phyloP scores from a whole-genome alignment of 1,140 invertebrate genomes.

The Drosophila gunungcola region DNA sequence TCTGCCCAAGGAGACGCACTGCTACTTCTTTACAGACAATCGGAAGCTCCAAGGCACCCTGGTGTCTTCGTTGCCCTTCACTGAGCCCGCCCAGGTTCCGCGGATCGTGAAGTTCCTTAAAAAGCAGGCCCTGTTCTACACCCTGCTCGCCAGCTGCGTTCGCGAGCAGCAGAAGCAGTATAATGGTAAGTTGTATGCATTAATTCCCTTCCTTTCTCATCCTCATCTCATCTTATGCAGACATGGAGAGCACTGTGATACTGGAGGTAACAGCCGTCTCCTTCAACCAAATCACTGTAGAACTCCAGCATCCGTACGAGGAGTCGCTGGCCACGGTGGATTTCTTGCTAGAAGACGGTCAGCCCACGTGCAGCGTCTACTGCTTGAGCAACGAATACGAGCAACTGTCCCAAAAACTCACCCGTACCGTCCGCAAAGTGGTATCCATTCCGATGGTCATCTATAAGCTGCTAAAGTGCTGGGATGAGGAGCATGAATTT shows the following conservation, averaged over 20 bases:
- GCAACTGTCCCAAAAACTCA: constrained; percentile 89
- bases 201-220: not conserved
- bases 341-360: constrained; percentile 93
- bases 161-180: constrained; percentile 91
- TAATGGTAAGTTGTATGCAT: constrained; percentile 76
- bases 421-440: constrained; percentile 94
- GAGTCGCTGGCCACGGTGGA: constrained; percentile 97
- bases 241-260: constrained; percentile 92
- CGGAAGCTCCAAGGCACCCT: constrained; percentile 91
- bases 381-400: constrained; percentile 86
- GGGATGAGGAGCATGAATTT: constrained; percentile 86
- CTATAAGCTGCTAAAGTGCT: constrained; percentile 89
- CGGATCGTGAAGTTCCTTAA: constrained; percentile 93
- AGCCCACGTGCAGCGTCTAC: constrained; percentile 89
- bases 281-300: constrained; percentile 94
- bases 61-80: constrained; percentile 94
- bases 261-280: constrained; percentile 96
- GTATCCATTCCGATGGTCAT: constrained; percentile 95
- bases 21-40: constrained; percentile 95
- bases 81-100: constrained; percentile 96
- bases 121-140: constrained; percentile 96
- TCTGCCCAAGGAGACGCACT: constrained; percentile 96
- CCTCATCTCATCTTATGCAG: constrained; percentile 77
- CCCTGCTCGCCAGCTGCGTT: constrained; percentile 94
- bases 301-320: constrained; percentile 96